Evolutionary conservation across 2,888 invertebrate genomes (phyloP).

Genomic region (Cryptosula pallasiana): DNA sequence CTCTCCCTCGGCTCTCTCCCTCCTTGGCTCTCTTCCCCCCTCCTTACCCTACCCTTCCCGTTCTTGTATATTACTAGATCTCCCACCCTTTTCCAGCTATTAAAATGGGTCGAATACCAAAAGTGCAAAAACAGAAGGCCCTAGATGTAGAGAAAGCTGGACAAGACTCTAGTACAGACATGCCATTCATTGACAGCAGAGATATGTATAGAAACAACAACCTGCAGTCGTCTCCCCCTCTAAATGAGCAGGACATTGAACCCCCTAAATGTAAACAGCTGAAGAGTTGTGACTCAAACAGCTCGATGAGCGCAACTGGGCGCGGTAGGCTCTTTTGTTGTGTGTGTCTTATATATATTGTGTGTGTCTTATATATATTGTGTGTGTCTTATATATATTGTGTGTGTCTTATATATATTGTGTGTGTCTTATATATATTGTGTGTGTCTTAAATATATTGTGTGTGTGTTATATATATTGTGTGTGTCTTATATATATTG

Average conservation of each 20-base stretch:
- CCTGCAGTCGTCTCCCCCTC: not conserved
- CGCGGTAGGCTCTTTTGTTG: too few species aligned
- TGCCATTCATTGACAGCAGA: not conserved
- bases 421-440: too few species aligned
- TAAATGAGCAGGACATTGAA: not conserved
- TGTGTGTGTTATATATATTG: too few species aligned
- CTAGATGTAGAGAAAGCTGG: conserved; percentile 30
- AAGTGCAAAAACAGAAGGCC: conserved; percentile 47
- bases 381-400: too few species aligned
- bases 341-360: too few species aligned
- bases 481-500: too few species aligned
- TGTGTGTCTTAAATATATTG: too few species aligned
- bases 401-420: too few species aligned
- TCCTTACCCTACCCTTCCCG: not conserved
- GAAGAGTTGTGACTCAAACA: not conserved
- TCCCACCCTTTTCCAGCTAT: conserved; percentile 35
- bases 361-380: too few species aligned
- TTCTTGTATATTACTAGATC: not conserved
- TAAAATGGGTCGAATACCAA: conserved; percentile 51
- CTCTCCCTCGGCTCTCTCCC: not conserved
- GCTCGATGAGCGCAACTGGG: not conserved
- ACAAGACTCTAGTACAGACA: not conserved
- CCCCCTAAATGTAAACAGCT: not conserved
- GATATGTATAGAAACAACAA: not conserved
- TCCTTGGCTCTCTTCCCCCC: not conserved